Conservation (phyloP, 2,888 invertebrate species). For the Lasioglossum oenotherae region DNA sequence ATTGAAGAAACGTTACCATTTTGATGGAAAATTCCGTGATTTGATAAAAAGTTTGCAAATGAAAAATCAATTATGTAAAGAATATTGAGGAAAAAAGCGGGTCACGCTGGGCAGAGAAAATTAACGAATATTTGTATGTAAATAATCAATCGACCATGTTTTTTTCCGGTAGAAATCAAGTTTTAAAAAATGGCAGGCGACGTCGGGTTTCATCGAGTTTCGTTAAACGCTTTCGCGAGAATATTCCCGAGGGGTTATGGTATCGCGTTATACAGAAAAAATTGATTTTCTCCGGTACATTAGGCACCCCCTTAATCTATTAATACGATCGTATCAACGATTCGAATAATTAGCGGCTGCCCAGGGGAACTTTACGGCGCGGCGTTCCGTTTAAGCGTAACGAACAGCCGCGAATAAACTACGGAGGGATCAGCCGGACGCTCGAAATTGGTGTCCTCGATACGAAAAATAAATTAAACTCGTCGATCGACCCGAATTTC, state of each 20-base stretch:
- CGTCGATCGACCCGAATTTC: background rate
- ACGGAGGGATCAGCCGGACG: slow-evolving; percentile 6
- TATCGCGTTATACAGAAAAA: background rate
- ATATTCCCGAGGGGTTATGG: background rate
- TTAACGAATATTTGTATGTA: background rate
- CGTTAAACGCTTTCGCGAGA: no score
- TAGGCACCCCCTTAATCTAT: slow-evolving; percentile 27
- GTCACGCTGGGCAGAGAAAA: background rate
- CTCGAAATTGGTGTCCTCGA: slow-evolving; percentile 10
- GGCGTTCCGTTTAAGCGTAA: background rate
- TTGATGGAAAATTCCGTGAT: background rate
- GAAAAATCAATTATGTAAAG: background rate
- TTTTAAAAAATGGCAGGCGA: background rate
- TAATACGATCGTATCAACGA: slow-evolving; percentile 26
- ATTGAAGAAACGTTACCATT: background rate
- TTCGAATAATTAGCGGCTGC: slow-evolving; percentile 7
- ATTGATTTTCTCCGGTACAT: background rate
- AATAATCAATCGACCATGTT: no score
- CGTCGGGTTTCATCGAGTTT: background rate
- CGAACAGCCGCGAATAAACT: background rate
- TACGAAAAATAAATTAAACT: slow-evolving; percentile 23
- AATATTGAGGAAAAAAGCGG: background rate
- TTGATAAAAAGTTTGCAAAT: background rate
- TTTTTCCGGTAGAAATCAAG: background rate
- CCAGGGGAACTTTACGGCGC: background rate